phyloP scores from a whole-genome alignment of 2,888 invertebrate genomes.

The Limnephilus rhombicus region DNA sequence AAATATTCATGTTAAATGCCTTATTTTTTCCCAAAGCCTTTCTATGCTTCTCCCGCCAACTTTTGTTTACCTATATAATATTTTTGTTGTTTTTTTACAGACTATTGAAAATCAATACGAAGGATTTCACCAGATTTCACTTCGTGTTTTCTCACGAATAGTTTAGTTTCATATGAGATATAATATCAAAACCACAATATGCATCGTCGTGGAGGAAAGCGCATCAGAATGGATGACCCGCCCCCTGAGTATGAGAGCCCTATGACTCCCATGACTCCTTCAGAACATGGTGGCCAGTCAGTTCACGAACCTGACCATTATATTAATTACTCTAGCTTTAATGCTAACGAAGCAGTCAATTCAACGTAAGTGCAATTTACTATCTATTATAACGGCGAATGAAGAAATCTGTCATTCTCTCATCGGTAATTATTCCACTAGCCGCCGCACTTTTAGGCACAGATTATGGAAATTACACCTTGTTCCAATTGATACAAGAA shows the following conservation, averaged over 20 bases:
- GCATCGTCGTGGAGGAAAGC: constrained; percentile 92
- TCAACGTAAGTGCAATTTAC: constrained; percentile 70
- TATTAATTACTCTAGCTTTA: constrained; percentile 74
- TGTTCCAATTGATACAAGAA: no score
- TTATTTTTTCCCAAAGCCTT: neutral
- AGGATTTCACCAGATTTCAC: neutral
- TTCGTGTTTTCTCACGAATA: neutral
- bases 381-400: neutral
- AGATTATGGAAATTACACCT: no score
- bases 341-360: constrained; percentile 70
- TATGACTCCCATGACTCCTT: constrained; percentile 77
- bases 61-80: constrained; percentile 33
- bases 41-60: constrained; percentile 31
- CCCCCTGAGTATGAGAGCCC: constrained; percentile 92
- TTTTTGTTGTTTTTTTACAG: constrained; percentile 26
- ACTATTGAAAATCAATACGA: constrained; percentile 39
- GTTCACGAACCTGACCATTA: constrained; percentile 76
- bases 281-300: constrained; percentile 77
- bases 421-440: neutral
- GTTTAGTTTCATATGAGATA: neutral
- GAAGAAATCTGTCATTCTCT: neutral
- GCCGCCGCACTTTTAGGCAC: no score
- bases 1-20: neutral
- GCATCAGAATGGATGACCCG: constrained; percentile 95
- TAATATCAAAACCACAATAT: constrained; percentile 71